Percentiles rank a stretch among this genome's conserved stretches.
Evolutionary conservation across 2,113 vertebrate genomes (phyloP).

Genomic region (Takifugu bimaculatus): DNA sequence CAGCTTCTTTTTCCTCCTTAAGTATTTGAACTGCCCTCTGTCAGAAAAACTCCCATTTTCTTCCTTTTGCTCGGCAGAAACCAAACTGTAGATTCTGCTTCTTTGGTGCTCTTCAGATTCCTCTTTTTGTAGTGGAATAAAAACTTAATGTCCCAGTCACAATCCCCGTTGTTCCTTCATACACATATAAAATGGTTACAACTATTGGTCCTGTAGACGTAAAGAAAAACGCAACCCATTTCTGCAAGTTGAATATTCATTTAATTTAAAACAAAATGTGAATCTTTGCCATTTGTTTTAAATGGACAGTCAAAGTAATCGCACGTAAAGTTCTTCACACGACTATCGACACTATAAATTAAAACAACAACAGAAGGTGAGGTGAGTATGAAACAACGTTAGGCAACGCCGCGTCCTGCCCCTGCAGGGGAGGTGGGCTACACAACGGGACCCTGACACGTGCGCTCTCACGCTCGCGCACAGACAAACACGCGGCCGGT

Average conservation of each 20-base stretch:
- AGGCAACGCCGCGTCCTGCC: constrained; percentile 74
- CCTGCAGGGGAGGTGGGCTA: not conserved
- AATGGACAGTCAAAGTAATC: constrained; percentile 81
- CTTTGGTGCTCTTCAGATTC: constrained; percentile 56
- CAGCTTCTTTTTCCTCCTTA: constrained; percentile 14
- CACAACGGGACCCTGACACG: constrained; percentile 54
- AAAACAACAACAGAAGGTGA: constrained; percentile 70
- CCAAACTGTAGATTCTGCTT: constrained; percentile 19
- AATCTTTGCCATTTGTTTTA: constrained; percentile 71
- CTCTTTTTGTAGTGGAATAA: constrained; percentile 72
- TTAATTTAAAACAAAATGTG: constrained; percentile 76
- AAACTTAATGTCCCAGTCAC: constrained; percentile 12
- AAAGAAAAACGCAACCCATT: not conserved
- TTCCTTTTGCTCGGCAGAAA: constrained; percentile 26
- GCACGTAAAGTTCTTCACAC: constrained; percentile 80
- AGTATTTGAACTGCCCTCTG: not conserved
- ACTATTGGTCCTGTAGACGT: not conserved
- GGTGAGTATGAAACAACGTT: constrained; percentile 83
- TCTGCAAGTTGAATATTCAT: constrained; percentile 42
- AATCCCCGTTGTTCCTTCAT: too few species aligned
- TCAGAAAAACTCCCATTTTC: constrained; percentile 18
- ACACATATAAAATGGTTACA: not conserved
- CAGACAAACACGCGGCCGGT: constrained; percentile 3
- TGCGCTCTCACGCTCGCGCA: not conserved
- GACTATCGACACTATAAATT: constrained; percentile 91